phyloP scores from a whole-genome alignment of 2,113 vertebrate species.

The Forbesichthys papilliferus region DNA sequence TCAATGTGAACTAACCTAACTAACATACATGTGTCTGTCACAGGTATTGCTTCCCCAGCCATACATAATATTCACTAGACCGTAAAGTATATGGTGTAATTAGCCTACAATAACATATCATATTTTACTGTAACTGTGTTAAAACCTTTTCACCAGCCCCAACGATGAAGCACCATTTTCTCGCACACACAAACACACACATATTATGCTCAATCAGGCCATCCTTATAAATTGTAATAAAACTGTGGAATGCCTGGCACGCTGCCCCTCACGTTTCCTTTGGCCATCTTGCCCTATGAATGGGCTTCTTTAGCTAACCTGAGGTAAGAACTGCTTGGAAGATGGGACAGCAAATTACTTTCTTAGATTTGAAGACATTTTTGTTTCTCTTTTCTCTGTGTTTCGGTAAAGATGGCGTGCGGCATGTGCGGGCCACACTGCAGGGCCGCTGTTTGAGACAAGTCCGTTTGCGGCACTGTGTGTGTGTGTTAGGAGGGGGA shows the following conservation, averaged over 20 bases:
- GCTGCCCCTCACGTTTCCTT: conserved; percentile 64
- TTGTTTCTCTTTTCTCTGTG: conserved; percentile 51
- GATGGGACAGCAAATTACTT: too few species aligned
- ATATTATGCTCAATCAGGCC: conserved; percentile 52
- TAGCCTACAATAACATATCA: too few species aligned
- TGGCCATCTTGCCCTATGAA: conserved; percentile 69
- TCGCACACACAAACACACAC: conserved; percentile 27
- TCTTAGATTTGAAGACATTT: neutral
- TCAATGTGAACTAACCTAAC: too few species aligned
- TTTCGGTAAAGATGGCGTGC: conserved; percentile 24
- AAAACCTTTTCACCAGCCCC: conserved; percentile 26
- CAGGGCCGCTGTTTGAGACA: neutral
- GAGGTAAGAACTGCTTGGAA: conserved; percentile 45
- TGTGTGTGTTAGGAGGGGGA: neutral
- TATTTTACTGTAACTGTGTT: neutral
- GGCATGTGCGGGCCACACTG: neutral
- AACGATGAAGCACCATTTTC: conserved; percentile 46
- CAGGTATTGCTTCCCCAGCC: too few species aligned
- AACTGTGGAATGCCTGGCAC: conserved; percentile 74
- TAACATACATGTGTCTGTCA: too few species aligned
- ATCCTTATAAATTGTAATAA: conserved; percentile 74
- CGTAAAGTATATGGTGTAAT: too few species aligned
- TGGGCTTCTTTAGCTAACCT: conserved; percentile 59
- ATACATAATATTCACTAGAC: too few species aligned
- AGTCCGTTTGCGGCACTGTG: conserved; percentile 31